These are phyloP conservation scores for Phania funesta DNA, from an alignment of 2,888 invertebrate genomes.

Conservation along the genomic window DNA sequence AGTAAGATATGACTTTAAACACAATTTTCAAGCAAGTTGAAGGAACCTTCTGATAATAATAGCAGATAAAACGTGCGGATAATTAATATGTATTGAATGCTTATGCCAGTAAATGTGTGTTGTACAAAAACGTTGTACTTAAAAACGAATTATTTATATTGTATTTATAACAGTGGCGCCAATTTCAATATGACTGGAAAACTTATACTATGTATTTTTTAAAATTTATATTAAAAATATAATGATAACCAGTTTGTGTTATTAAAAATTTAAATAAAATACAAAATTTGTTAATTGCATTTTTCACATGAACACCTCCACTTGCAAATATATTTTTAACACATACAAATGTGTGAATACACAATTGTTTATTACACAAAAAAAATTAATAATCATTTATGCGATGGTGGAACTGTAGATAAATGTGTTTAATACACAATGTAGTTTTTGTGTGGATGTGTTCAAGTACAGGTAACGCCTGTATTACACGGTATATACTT, in stretches of 20 bases:
- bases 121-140: slow-evolving; percentile 13
- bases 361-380: not conserved
- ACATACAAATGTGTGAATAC: slow-evolving; percentile 17
- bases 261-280: slow-evolving; percentile 57
- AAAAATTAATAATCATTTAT: not conserved
- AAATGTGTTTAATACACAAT: not conserved
- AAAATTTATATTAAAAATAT: not conserved
- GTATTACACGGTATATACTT: no score
- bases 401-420: not conserved
- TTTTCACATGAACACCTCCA: slow-evolving; percentile 79
- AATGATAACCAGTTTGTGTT: slow-evolving; percentile 35
- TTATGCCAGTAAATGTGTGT: not conserved
- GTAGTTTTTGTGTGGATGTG: no score
- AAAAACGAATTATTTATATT: slow-evolving; percentile 50
- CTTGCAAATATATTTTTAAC: slow-evolving; percentile 20
- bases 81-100: no score
- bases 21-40: no score
- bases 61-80: no score
- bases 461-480: no score
- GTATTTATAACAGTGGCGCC: not conserved
- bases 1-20: no score
- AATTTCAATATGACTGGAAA: slow-evolving; percentile 7
- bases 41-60: no score
- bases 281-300: slow-evolving; percentile 77
- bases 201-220: not conserved